Evolutionary conservation across 2,113 vertebrate genomes (phyloP), one percentile per base, ranked within the genome.

Genomic region (Tachycineta bicolor): DNA sequence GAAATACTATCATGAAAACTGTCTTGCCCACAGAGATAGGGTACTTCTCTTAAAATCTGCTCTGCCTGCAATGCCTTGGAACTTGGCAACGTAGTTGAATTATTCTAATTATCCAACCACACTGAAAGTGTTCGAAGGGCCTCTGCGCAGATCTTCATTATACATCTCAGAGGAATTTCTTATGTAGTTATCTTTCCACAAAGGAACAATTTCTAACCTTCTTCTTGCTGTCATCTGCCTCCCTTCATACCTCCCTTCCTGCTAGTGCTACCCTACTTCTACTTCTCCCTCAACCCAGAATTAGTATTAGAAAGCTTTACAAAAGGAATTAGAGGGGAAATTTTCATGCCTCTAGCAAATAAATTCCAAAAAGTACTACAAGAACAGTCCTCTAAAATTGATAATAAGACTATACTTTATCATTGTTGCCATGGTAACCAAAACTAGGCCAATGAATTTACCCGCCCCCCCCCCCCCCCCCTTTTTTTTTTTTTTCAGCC

Each of bases 391-490:
- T 76, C 31, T 34, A 34, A 75, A 90, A 81, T 1, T 49, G 59
- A 63, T 59, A 83, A 20, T 47, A 88, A 73, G 46, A 47, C 44
- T 88, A n/a, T 24, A 34, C 18, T 43, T 34, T 50, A 58, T 74
- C 23, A 37, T 11, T 62, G 76, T 65, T 93, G 55, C 41, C 59
- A 50, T 50, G n/a, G 76, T 70, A 55, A 94, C 56, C 41, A 76
- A 73, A 94, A 95, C 16, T 65, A 89, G 68, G 70, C 49, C 49
- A 69, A 50, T 74, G n/a, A n/a, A n/a, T n/a, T n/a, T 4, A 16
- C 19, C 19, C 44, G 26, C 6, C 2, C 14, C 13, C 17, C 16
- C 19, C 6, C 8, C 4, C 6, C 6, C 29, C 4, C 9, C 41
- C 41, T 43, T 43, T 43, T 43, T 43, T 43, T 43, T 43, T 43